Evolutionary conservation across 2,888 invertebrate genomes (phyloP), one percentile per base, ranked within the genome.

Genomic region (Coelinius sp.): DNA sequence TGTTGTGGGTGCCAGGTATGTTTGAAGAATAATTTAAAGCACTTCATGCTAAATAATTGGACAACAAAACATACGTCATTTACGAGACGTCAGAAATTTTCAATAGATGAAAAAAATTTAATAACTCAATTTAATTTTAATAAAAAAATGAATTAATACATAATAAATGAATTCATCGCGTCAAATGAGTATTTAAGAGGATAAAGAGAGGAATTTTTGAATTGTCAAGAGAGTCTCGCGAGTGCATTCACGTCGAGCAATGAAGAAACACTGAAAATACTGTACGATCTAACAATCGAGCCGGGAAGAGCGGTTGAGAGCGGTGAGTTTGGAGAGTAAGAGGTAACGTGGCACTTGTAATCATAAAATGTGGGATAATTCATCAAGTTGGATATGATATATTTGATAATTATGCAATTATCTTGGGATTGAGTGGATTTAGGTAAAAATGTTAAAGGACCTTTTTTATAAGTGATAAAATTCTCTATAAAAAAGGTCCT

Each of bases 1-100:
- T 86, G 86, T 76, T 86, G 85, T 59, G 80, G 84, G 53, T 84
- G 84, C 86, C 86, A 86, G 63, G 86, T 86, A 70, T 83, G 86
- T 74, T 85, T 86, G 76, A 86, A 86, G 66, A 86, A 84, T 64
- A 75, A 83, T 73, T 84, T 85, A 77, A 86, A 86, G 73, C 81
- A 86, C 80, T 77, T 85, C 83, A 85, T 85, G 41, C 71, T 80
- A 62, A 56, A 27, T 56, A 17, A 27, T 14, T 56, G 14, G 4
- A 14, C n/a, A 56, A 56, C 27, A 35, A 35, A 35, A 10, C 35
- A 35, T 8, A 35, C 35, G 35, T 35, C 35, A 35, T 35, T 35
- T 35, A 35, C 10, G 10, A 35, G 10, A 35, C 35, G 8, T 35
- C 35, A 35, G 35, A 8, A 1, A 35, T 35, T 35, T 31, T 35